phyloP scores from a whole-genome alignment of 2,113 vertebrate genomes.

The Quiscalus mexicanus region DNA sequence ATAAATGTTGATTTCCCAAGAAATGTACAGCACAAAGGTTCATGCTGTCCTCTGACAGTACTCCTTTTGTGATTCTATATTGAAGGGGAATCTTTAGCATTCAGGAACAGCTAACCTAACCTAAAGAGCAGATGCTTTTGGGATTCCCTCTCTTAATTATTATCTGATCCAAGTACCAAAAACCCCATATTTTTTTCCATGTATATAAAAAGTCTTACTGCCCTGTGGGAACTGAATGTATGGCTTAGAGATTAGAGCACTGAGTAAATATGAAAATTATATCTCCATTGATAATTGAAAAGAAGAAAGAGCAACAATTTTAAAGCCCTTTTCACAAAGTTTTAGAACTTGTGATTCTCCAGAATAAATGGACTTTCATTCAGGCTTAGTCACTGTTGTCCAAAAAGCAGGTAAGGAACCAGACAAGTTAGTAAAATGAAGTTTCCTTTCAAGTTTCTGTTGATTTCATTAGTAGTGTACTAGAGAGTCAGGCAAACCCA shows the following conservation, averaged over 20 bases:
- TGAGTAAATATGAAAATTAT: background rate
- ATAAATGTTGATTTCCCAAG: background rate
- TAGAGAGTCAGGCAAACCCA: background rate
- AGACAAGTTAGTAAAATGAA: background rate
- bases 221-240: background rate
- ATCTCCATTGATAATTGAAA: background rate
- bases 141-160: background rate
- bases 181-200: accelerated
- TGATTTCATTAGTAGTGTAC: background rate
- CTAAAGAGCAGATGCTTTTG: conserved; percentile 1
- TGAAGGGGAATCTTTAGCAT: background rate
- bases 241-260: background rate
- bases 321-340: background rate
- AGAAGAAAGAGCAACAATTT: background rate
- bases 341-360: background rate
- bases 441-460: background rate
- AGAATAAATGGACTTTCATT: background rate
- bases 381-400: background rate
- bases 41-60: background rate
- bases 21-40: background rate
- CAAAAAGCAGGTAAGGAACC: background rate
- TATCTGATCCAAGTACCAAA: background rate
- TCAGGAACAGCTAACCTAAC: background rate
- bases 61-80: background rate
- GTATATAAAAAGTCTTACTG: background rate